phyloP scores from a whole-genome alignment of 2,113 vertebrate genomes.

The Ivindomyrus marchei region DNA sequence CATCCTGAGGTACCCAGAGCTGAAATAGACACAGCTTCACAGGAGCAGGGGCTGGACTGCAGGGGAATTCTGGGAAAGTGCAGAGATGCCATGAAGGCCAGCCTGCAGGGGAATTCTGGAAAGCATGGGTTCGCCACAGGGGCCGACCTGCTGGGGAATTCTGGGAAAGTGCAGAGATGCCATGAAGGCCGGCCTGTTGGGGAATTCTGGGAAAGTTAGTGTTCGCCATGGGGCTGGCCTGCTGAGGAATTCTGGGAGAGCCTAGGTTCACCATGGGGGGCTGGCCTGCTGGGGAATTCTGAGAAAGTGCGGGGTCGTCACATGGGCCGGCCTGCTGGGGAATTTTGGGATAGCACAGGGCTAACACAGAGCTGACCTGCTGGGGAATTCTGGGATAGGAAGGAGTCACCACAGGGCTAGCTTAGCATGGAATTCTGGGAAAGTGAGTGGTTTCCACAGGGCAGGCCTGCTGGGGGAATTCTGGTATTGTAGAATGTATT shows the following conservation, averaged over 20 bases:
- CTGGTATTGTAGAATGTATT: neutral
- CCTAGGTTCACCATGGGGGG: too few species aligned
- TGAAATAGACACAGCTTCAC: neutral
- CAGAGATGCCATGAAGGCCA: neutral
- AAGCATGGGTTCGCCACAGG: neutral
- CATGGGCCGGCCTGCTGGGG: neutral
- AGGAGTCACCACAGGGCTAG: too few species aligned
- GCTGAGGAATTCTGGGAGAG: neutral
- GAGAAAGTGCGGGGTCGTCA: neutral
- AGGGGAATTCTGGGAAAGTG: neutral
- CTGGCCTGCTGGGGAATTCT: neutral
- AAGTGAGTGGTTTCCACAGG: neutral
- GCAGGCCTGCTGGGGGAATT: neutral
- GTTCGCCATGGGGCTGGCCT: too few species aligned
- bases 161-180: too few species aligned
- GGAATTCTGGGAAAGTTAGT: too few species aligned
- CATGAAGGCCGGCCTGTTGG: too few species aligned
- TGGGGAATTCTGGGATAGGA: neutral
- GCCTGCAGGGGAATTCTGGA: neutral
- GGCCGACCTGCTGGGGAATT: neutral
- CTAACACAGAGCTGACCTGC: too few species aligned
- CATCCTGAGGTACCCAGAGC: neutral
- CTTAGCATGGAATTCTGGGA: neutral
- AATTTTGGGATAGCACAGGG: neutral
- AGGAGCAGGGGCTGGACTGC: neutral